These are phyloP conservation scores for Hapalemur alaotrensis DNA, from an alignment of 2,797 vertebrate species.

Conservation along the genomic window DNA sequence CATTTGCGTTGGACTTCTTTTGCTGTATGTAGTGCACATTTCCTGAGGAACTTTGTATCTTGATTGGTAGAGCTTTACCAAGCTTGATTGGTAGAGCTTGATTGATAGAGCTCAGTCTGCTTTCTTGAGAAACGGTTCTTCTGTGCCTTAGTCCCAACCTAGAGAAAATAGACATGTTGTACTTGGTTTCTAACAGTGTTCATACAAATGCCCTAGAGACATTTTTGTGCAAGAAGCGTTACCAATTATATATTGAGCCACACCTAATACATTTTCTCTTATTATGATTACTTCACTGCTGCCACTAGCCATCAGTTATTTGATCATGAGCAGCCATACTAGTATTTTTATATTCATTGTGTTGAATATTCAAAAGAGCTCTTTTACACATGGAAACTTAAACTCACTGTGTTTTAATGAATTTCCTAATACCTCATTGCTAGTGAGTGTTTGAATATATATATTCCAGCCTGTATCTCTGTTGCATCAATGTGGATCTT, in stretches of 20 bases:
- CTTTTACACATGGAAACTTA: neutral
- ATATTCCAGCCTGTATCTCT: neutral
- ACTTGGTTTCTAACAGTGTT: neutral
- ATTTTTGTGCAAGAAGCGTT: constrained; percentile 2
- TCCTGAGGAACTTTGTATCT: neutral
- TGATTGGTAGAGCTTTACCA: neutral
- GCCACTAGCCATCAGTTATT: neutral
- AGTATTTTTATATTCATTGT: neutral
- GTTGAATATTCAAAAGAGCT: neutral
- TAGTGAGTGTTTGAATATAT: neutral
- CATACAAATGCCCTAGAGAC: neutral
- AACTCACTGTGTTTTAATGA: neutral
- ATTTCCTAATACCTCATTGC: neutral
- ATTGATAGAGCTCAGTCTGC: neutral
- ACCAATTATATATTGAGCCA: neutral
- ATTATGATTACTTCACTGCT: neutral
- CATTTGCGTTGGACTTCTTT: neutral
- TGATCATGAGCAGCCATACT: neutral
- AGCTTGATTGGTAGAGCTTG: neutral
- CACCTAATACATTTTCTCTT: neutral
- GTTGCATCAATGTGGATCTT: neutral
- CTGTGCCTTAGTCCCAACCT: neutral
- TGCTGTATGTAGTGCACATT: neutral
- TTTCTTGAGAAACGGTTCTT: neutral
- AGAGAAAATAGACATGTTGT: neutral